Base-by-base conservation (phyloP, 2,797 vertebrate genomes). In the Melopsittacus undulatus region DNA sequence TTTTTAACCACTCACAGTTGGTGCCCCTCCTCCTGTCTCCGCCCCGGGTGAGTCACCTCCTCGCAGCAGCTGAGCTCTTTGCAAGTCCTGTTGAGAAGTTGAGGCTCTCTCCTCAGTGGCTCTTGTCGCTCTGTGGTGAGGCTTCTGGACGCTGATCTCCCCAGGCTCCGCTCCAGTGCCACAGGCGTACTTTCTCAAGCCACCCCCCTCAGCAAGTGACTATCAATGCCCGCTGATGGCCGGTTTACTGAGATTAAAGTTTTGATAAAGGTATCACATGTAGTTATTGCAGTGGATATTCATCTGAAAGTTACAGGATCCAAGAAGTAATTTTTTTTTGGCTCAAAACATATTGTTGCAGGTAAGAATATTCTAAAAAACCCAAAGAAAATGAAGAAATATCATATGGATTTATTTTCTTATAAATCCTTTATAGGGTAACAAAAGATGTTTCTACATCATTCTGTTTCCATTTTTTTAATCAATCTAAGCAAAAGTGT, bases 341-440 rank as follows among this genome's bases (percentile, higher is more conserved):
- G 1, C 0, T 2, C 11, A 78, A 68, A 38, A 5, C 19, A 29
- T 22, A 4, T 23, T 59, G 11, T 21, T 43, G 11, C 5, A n/a
- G 16, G 22, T 10, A 14, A 30, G 4, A 51, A 29, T 34, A 68
- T 51, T 82, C 16, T 72, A 46, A 85, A 82, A 5, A 36, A 36
- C 9, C 36, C 1, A 17, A 34, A 49, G 21, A 56, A 85, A 64
- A 64, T 1, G 18, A 56, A 68, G 18, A 64, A 93, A 26, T 0
- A 29, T 77, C 40, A 13, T 32, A 21, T 45, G 8, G 36, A 11
- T 17, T 85, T 67, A 43, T 62, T 57, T 75, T 70, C 17, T 1
- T 12, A 34, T 56, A 63, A 13, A 61, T 5, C 8, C 10, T 68
- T 1, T 61, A 45, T 10, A 32, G 40, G 21, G 16, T 75, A 13